These are phyloP conservation scores for Aphelinus atriplicis DNA, from an alignment of 1,140 invertebrate species.

Conservation along the genomic window DNA sequence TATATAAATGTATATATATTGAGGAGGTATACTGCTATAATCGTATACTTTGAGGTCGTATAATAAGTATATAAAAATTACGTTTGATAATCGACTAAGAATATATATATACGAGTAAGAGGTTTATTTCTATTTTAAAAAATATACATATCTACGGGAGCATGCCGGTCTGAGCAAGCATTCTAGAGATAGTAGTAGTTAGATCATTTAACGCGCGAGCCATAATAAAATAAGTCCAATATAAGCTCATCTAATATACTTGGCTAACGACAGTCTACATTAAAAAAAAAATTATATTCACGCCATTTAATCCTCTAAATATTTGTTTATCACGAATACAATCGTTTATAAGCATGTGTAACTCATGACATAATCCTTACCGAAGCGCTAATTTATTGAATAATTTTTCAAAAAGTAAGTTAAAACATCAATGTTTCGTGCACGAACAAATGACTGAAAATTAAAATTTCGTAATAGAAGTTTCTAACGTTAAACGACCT, in stretches of 20 bases:
- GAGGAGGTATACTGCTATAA: slow-evolving; percentile 30
- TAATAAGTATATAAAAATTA: slow-evolving; percentile 33
- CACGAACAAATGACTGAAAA: slow-evolving; percentile 5
- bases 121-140: slow-evolving; percentile 36
- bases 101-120: slow-evolving; percentile 31
- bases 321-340: no score
- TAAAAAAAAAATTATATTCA: slow-evolving; percentile 14
- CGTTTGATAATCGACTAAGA: slow-evolving; percentile 13
- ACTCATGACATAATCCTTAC: no score
- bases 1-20: slow-evolving; percentile 28
- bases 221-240: slow-evolving; percentile 20
- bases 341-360: no score
- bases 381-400: no score
- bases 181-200: slow-evolving; percentile 55
- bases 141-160: slow-evolving; percentile 59
- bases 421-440: slow-evolving; percentile 32
- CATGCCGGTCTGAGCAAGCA: slow-evolving; percentile 65
- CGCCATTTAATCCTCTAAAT: no score
- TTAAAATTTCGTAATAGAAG: no score
- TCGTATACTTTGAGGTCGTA: slow-evolving; percentile 36
- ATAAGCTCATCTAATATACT: slow-evolving; percentile 35
- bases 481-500: slow-evolving; percentile 5
- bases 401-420: slow-evolving; percentile 21
- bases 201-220: slow-evolving; percentile 42
- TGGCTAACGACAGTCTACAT: background rate